Base-by-base conservation (phyloP, 2,113 vertebrate genomes). In the Thomomys bottae region DNA sequence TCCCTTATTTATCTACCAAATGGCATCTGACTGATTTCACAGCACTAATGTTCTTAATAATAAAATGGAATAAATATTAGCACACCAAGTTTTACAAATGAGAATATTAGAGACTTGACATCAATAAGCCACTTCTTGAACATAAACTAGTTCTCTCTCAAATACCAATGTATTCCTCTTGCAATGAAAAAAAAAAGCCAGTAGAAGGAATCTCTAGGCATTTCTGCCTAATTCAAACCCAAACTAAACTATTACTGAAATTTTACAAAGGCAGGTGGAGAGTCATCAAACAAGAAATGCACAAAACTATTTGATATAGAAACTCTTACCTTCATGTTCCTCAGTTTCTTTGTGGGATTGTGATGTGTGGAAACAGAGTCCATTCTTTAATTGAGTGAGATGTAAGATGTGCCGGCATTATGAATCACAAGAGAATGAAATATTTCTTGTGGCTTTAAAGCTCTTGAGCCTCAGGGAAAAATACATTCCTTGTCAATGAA, bases 401-500 rank as follows among this genome's bases (percentile, higher is more conserved):
- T 90, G 76, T 81, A 71, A 94, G 86, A 61, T 93, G 49, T 87
- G 68, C 95, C 88, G 84, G 92, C 49, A 61, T 14, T 38, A 75
- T 95, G 96, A 97, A 84, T 96, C 96, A 96, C 84, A 92, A 93
- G 89, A 95, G 94, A 94, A 92, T 94, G 95, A 94, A 96, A 93
- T 82, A 94, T 76, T 96, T 96, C 88, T 94, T 95, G 86, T 89
- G 88, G 88, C 88, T 96, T 97, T 88, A 71, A 90, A 87, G 90
- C 87, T 78, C 77, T 42, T n/a, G 70, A 45, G 88, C 88, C 96
- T 92, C n/a, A 45, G 88, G 96, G 94, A 26, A 71, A 88, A 90
- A 93, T 70, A 73, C 96, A 96, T 96, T 96, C 95, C 81, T 96
- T 38, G 88, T 73, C 80, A 73, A 80, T 95, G 96, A 96, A 80